These are phyloP conservation scores for Crambe crambe DNA, from an alignment of 37 sponge, comb jelly and placozoan species.

Conservation along the genomic window DNA sequence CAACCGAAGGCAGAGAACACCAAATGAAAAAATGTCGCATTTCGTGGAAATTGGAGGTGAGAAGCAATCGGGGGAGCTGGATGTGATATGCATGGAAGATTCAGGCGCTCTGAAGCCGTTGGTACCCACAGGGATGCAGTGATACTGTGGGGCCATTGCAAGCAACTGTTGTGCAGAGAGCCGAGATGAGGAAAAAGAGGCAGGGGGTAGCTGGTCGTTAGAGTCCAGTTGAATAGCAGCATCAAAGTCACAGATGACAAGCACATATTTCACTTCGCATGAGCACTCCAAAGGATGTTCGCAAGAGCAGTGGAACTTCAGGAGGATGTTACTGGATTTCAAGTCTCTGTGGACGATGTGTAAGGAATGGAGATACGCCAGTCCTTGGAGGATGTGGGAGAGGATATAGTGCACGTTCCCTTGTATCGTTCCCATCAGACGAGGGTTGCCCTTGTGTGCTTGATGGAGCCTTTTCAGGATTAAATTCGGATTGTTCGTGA, in stretches of 20 bases:
- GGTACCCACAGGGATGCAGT: conserved; percentile 31
- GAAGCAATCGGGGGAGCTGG: conserved; percentile 10
- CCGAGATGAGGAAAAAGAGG: background rate
- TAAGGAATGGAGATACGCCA: conserved; percentile 27
- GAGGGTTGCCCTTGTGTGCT: background rate
- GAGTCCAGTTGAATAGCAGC: conserved; percentile 40
- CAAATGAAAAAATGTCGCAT: conserved; percentile 45
- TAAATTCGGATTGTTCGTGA: conserved; percentile 10
- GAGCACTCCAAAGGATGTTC: conserved; percentile 14
- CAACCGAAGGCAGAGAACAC: conserved; percentile 17
- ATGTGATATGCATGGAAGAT: background rate
- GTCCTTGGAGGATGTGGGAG: conserved; percentile 14
- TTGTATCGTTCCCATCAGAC: conserved; percentile 8
- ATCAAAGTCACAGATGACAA: conserved; percentile 45
- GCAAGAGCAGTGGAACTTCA: conserved; percentile 24
- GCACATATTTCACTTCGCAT: conserved; percentile 17
- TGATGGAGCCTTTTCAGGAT: conserved; percentile 13
- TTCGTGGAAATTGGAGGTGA: conserved; percentile 13
- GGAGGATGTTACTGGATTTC: conserved; percentile 33
- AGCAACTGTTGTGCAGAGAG: too few species aligned
- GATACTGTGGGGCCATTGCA: conserved; percentile 7
- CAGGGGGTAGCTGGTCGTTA: background rate
- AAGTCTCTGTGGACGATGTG: conserved; percentile 49
- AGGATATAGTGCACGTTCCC: conserved; percentile 40
- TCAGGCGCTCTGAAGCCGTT: conserved; percentile 32